Evolutionary conservation across 1,140 invertebrate species (phyloP).

Genomic region (Monomorium pharaonis): DNA sequence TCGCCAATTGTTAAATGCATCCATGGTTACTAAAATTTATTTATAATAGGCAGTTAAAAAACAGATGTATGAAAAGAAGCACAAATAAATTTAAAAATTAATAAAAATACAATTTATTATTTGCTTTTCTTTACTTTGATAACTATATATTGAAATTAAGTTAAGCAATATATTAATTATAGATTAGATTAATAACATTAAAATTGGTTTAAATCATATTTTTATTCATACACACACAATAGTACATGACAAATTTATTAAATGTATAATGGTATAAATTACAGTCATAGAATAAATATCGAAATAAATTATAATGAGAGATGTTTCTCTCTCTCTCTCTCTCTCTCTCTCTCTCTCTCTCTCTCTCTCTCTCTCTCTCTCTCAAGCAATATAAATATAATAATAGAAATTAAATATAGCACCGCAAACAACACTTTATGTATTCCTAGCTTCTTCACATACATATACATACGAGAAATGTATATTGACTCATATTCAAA

Average conservation of each 20-base stretch:
- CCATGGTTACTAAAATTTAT: conserved; percentile 68
- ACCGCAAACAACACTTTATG: background rate
- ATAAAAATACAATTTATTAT: conserved; percentile 1
- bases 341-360: too few relatives aligned
- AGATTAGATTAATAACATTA: conserved; percentile 1
- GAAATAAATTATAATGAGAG: background rate
- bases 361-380: too few relatives aligned
- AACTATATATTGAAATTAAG: background rate
- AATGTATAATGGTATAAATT: background rate
- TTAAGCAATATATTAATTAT: background rate
- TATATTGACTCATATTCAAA: too few relatives aligned
- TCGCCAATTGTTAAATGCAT: conserved; percentile 75
- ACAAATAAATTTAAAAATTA: background rate
- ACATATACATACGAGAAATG: background rate
- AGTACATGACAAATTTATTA: background rate
- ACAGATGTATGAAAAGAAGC: conserved; percentile 9
- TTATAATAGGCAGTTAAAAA: conserved; percentile 41
- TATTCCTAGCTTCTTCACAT: background rate
- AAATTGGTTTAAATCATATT: background rate
- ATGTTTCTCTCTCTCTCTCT: too few relatives aligned
- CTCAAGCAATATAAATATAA: background rate
- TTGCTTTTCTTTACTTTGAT: background rate
- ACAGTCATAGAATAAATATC: background rate
- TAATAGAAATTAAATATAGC: conserved; percentile 7
- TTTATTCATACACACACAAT: background rate